These are phyloP conservation scores for Pollenia angustigena DNA, from an alignment of 2,888 invertebrate genomes.

Conservation along the genomic window DNA sequence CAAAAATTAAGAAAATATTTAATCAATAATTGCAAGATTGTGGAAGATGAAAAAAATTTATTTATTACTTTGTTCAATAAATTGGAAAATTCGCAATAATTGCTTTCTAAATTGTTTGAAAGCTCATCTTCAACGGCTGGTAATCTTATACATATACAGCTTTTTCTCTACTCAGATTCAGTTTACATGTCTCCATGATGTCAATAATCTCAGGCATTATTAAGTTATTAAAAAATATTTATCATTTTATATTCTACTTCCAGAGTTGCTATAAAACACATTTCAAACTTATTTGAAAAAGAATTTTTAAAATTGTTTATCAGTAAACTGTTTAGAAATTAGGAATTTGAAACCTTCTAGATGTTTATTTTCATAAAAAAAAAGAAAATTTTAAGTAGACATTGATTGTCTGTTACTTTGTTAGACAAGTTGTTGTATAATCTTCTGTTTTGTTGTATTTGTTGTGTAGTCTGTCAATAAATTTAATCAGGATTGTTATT, in stretches of 20 bases:
- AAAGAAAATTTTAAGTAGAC: conserved; percentile 47
- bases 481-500: conserved; percentile 64
- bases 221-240: conserved; percentile 59
- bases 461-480: conserved; percentile 64
- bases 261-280: background rate
- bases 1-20: conserved; percentile 33
- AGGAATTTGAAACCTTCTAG: conserved; percentile 51
- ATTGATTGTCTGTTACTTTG: conserved; percentile 64
- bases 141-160: background rate
- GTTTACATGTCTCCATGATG: conserved; percentile 16
- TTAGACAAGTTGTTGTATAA: conserved; percentile 59
- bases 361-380: conserved; percentile 35
- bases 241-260: conserved; percentile 4
- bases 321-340: conserved; percentile 5
- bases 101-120: conserved; percentile 60
- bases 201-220: conserved; percentile 41
- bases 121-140: conserved; percentile 13
- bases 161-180: background rate
- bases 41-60: conserved; percentile 8
- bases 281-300: conserved; percentile 7
- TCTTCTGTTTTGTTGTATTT: conserved; percentile 25
- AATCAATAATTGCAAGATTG: conserved; percentile 26
- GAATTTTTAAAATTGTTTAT: conserved; percentile 34
- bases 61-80: conserved; percentile 64
- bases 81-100: conserved; percentile 69